These are phyloP conservation scores for Apodemus agrarius DNA, from an alignment of 2,797 vertebrate genomes.

Conservation along the genomic window DNA sequence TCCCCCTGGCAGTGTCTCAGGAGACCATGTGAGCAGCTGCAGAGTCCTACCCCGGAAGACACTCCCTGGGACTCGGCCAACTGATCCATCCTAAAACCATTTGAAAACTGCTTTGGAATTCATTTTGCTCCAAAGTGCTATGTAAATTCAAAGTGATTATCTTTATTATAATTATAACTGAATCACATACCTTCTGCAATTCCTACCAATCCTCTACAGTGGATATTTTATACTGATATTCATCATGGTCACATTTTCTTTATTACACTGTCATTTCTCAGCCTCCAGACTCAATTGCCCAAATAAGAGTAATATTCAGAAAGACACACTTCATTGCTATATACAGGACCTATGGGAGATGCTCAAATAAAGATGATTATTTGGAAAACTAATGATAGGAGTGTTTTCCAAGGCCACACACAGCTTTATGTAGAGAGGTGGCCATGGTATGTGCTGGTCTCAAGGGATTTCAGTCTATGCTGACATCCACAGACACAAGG, in stretches of 20 bases:
- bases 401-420: neutral
- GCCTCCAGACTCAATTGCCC: neutral
- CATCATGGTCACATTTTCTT: neutral
- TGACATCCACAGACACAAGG: neutral
- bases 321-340: neutral
- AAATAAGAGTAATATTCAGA: neutral
- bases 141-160: constrained; percentile 72
- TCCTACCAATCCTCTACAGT: constrained; percentile 9
- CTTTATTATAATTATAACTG: constrained; percentile 70
- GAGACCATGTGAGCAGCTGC: neutral
- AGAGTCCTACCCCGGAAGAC: constrained; percentile 12
- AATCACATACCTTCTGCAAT: constrained; percentile 45
- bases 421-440: neutral
- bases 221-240: constrained; percentile 16
- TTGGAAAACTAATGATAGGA: neutral
- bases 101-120: constrained; percentile 73
- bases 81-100: constrained; percentile 48
- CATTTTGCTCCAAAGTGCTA: constrained; percentile 67
- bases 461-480: neutral
- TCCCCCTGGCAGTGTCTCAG: neutral
- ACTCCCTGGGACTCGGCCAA: constrained; percentile 58
- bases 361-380: neutral
- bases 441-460: fast-evolving
- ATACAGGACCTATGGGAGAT: neutral
- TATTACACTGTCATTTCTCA: constrained; percentile 29